A percentile compares a stretch with the other conserved stretches of the same genome.
Evolutionary conservation across 1,140 invertebrate genomes (phyloP).

Genomic region (Hetaerina americana): DNA sequence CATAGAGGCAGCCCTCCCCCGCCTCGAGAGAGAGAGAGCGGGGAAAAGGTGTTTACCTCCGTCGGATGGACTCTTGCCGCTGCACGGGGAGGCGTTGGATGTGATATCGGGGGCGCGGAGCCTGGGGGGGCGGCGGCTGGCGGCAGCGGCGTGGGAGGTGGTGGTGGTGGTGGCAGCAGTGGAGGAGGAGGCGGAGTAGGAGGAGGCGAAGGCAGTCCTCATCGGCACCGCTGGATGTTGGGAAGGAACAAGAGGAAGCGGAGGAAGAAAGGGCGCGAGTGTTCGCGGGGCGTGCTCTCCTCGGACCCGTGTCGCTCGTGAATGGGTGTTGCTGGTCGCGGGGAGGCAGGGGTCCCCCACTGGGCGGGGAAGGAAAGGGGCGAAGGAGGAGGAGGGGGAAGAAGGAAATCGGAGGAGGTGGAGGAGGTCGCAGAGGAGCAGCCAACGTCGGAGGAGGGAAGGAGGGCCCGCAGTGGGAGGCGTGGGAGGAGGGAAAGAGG

Average conservation of each 20-base stretch:
- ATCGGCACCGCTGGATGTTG: conserved; percentile 3
- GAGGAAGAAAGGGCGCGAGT: not conserved
- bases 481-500: too few species aligned
- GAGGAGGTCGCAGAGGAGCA: too few species aligned
- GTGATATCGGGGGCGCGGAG: not conserved
- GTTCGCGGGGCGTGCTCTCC: not conserved
- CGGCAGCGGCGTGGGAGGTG: not conserved
- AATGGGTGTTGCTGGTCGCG: too few species aligned
- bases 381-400: not conserved
- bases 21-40: not conserved
- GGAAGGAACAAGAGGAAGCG: not conserved
- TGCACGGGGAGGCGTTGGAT: conserved; percentile 2
- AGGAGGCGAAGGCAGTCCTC: conserved; percentile 1
- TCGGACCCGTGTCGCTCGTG: not conserved
- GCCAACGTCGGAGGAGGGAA: too few species aligned
- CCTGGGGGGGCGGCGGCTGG: not conserved
- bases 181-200: not conserved
- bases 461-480: not conserved
- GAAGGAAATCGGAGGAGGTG: not conserved
- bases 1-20: too few species aligned
- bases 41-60: not conserved
- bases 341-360: too few species aligned
- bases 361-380: not conserved
- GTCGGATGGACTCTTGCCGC: not conserved
- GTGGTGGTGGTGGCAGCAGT: not conserved